These are phyloP conservation scores for Caradrina clavipalpis DNA, from an alignment of 2,888 invertebrate genomes.

Conservation along the genomic window DNA sequence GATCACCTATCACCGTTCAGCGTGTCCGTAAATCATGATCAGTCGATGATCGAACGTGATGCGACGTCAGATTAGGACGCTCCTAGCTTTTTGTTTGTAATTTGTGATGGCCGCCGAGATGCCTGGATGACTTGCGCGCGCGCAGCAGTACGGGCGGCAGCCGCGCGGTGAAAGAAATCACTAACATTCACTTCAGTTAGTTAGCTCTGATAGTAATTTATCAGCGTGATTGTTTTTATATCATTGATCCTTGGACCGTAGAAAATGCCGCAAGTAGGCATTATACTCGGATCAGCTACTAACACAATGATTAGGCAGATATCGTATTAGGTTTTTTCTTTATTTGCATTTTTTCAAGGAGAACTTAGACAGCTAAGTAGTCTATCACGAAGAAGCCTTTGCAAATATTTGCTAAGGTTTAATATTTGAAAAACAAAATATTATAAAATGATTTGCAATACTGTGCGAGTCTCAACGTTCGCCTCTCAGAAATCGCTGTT, in stretches of 20 bases:
- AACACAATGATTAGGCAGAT: constrained; percentile 58
- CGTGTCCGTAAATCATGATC: constrained; percentile 90
- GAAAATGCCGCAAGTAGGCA: constrained; percentile 61
- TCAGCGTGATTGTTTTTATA: constrained; percentile 82
- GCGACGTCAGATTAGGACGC: constrained; percentile 88
- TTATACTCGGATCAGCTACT: constrained; percentile 52
- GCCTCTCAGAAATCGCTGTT: constrained; percentile 3
- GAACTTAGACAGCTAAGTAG: constrained; percentile 1
- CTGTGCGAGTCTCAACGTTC: not conserved
- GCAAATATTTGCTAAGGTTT: constrained; percentile 7
- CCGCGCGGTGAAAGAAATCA: constrained; percentile 79
- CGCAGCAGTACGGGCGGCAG: constrained; percentile 70
- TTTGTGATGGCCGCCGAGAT: constrained; percentile 86
- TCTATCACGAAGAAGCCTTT: constrained; percentile 31
- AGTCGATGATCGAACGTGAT: constrained; percentile 87
- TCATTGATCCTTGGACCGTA: constrained; percentile 71
- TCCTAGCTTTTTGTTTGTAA: constrained; percentile 88
- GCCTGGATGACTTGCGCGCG: constrained; percentile 85
- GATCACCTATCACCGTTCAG: constrained; percentile 87
- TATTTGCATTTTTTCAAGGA: constrained; percentile 20
- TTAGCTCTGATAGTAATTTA: constrained; percentile 78
- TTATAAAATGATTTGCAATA: constrained; percentile 13
- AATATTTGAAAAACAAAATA: not conserved
- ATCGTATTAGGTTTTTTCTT: constrained; percentile 15
- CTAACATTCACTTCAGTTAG: constrained; percentile 78